phyloP scores from a whole-genome alignment of 2,888 invertebrate species.

The Parapristionchus giblindavisi region DNA sequence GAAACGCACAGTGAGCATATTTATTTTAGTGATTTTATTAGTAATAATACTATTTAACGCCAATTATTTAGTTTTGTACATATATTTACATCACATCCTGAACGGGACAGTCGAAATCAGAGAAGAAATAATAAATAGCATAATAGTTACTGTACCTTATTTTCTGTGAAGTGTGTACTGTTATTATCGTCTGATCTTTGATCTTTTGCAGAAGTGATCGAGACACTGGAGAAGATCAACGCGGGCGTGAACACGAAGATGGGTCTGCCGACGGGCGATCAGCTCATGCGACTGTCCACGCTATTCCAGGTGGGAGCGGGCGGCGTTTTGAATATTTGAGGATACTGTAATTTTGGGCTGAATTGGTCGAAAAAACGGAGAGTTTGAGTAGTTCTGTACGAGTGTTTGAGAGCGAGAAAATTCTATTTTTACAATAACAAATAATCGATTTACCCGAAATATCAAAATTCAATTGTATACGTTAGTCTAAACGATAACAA shows the following conservation, averaged over 20 bases:
- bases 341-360: too few relatives aligned
- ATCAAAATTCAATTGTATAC: too few relatives aligned
- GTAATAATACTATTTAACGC: too few relatives aligned
- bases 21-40: constrained; percentile 32
- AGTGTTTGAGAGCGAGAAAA: too few relatives aligned
- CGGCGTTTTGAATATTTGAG: not conserved
- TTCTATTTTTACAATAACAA: too few relatives aligned
- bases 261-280: constrained; percentile 56
- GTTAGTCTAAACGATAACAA: not conserved
- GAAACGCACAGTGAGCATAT: constrained; percentile 44
- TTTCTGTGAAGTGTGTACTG: not conserved
- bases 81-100: too few relatives aligned
- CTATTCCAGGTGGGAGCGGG: constrained; percentile 52
- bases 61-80: too few relatives aligned
- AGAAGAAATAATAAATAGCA: too few relatives aligned
- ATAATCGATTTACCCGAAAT: too few relatives aligned
- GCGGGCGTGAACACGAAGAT: constrained; percentile 59
- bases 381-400: too few relatives aligned
- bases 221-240: constrained; percentile 55
- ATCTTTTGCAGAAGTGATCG: constrained; percentile 54
- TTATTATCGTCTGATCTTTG: not conserved
- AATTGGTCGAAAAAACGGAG: too few relatives aligned
- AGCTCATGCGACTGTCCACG: constrained; percentile 56
- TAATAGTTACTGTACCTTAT: not conserved
- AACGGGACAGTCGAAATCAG: not conserved